Evolutionary conservation across 2,113 vertebrate species (phyloP).

Genomic region (Entomyzon cyanotis): DNA sequence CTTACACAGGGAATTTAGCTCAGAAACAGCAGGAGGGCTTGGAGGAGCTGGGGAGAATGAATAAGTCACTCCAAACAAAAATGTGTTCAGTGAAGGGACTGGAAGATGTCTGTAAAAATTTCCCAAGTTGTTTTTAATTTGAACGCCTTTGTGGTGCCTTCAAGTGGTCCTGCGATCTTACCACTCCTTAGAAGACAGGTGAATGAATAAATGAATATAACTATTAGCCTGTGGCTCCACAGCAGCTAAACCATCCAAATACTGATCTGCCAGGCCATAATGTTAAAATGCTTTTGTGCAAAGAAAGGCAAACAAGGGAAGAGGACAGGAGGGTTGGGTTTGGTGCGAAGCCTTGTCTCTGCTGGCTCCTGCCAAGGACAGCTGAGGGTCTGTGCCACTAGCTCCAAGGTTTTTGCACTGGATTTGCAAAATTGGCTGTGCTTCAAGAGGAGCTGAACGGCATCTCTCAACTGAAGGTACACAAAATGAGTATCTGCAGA

Average conservation of each 20-base stretch:
- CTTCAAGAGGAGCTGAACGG: neutral
- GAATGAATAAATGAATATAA: neutral
- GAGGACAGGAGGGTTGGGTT: neutral
- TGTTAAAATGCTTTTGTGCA: neutral
- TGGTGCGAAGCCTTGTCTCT: neutral
- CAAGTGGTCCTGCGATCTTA: neutral
- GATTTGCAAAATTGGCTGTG: neutral
- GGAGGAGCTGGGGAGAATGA: neutral
- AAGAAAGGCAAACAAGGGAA: neutral
- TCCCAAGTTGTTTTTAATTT: neutral
- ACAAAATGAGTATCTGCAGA: neutral
- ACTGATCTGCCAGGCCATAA: neutral
- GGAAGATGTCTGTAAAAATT: neutral
- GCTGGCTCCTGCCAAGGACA: neutral
- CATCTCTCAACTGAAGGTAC: neutral
- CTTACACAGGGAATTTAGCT: neutral
- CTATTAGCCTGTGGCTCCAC: neutral
- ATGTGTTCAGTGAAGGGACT: neutral
- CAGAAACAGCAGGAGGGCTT: neutral
- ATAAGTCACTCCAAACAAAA: neutral
- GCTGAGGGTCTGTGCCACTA: fast-evolving
- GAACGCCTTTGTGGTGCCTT: fast-evolving
- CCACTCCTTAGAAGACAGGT: neutral
- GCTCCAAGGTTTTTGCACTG: neutral
- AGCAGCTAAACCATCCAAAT: neutral